These are phyloP conservation scores for Lasioglossum marginatum DNA, from an alignment of 2,888 invertebrate genomes.

Conservation along the genomic window DNA sequence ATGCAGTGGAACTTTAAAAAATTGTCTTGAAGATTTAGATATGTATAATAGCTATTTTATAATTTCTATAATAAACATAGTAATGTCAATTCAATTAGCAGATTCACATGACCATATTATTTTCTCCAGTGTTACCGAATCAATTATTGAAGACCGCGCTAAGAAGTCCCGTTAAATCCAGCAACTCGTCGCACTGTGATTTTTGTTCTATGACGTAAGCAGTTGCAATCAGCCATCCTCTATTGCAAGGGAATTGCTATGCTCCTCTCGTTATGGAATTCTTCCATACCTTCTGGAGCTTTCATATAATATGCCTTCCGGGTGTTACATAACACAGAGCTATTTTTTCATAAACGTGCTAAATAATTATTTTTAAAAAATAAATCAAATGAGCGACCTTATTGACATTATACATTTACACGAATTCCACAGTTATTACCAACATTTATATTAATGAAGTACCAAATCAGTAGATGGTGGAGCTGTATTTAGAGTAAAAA, in stretches of 20 bases:
- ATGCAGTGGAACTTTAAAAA: background rate
- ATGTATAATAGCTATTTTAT: background rate
- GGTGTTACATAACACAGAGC: background rate
- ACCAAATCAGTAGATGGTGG: background rate
- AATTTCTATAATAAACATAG: background rate
- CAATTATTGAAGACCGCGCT: background rate
- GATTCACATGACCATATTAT: background rate
- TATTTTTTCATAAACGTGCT: background rate
- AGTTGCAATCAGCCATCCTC: constrained; percentile 4
- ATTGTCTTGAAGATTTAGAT: background rate
- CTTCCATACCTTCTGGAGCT: constrained; percentile 5
- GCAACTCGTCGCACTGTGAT: constrained; percentile 17
- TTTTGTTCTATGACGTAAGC: constrained; percentile 34
- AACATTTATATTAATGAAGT: background rate
- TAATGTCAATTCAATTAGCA: background rate
- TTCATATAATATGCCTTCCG: background rate
- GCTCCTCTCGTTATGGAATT: constrained; percentile 8
- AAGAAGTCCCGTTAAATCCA: constrained; percentile 5
- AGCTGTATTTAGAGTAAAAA: background rate
- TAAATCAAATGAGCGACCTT: background rate
- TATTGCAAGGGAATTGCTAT: constrained; percentile 11
- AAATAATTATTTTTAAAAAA: background rate
- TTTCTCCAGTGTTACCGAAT: background rate
- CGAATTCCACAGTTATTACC: background rate
- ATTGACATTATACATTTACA: background rate